Evolutionary conservation across 1,140 invertebrate species (phyloP), one percentile per base, ranked within the genome.

Genomic region (Drosophila mauritiana): DNA sequence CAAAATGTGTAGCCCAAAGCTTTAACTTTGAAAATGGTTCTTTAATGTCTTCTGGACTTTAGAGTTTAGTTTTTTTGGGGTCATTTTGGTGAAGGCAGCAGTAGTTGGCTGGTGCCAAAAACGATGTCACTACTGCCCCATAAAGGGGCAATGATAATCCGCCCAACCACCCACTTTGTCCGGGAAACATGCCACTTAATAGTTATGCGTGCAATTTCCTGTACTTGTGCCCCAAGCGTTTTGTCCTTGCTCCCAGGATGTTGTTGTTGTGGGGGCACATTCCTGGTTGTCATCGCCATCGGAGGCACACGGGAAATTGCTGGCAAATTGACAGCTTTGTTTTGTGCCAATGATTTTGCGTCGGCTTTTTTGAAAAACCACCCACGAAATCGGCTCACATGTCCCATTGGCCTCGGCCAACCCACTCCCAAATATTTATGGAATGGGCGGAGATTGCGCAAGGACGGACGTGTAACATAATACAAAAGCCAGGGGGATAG

Each of bases 201-300:
- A 90, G 84, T 90, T 89, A 89, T 89, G 85, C 77, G 68, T 84
- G 84, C 77, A 89, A 89, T 89, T 89, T 89, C 84, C 83, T 83
- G 79, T 83, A 76, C 59, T 69, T 48, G 46, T 55, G 84, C 85
- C 73, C 54, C 51, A 74, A 64, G 85, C 77, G 72, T 73, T 84
- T 89, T 84, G 75, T 65, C 74, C 56, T 74, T 54, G 53, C 36
- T 48, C 11, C 17, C 46, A 15, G 17, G 27, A 34, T 52, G 43
- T 69, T 62, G 54, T 36, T 59, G 72, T 76, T 22, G 20, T 22
- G 2, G 2, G 20, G 72, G 37, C 53, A 27, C 64, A 68, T 68
- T 68, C 59, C 36, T 52, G 37, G 64, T 52, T 68, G 59, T 68
- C 64, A 68, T 68, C 59, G 53, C 59, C 59, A 65, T 39, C 20